These are phyloP conservation scores for Steromphala cineraria DNA, from an alignment of 2,888 invertebrate genomes.

Conservation along the genomic window DNA sequence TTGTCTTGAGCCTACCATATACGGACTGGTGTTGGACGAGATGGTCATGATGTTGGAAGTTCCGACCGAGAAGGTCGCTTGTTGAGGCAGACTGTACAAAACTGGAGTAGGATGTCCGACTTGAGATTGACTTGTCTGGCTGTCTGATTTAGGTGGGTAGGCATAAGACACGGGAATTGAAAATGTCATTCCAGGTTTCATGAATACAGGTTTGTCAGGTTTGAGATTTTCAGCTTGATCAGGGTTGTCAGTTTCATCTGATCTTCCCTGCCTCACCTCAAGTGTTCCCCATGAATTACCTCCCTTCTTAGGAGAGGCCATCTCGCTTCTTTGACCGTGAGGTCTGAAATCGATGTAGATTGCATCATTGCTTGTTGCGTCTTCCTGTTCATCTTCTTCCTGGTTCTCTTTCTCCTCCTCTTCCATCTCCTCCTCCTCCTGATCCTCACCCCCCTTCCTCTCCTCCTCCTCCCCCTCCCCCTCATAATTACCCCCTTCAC, in stretches of 20 bases:
- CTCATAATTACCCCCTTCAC: background rate
- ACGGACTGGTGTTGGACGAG: background rate
- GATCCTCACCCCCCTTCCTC: background rate
- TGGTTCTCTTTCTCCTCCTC: background rate
- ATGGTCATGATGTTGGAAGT: background rate
- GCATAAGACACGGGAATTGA: background rate
- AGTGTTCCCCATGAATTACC: background rate
- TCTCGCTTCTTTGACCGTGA: background rate
- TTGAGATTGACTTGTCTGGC: too few relatives aligned
- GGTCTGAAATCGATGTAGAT: conserved; percentile 9
- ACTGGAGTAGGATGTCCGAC: background rate
- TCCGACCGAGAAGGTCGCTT: background rate
- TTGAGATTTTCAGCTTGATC: background rate
- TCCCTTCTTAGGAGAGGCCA: background rate
- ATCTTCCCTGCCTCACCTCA: background rate
- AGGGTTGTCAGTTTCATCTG: background rate
- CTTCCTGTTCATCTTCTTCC: background rate
- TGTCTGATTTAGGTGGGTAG: background rate
- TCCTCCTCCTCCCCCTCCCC: background rate
- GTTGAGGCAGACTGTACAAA: background rate
- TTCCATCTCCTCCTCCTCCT: background rate
- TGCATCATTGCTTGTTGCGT: background rate
- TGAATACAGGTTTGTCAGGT: background rate
- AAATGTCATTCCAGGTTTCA: background rate
- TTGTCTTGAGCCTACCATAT: background rate